phyloP scores from a whole-genome alignment of 2,797 vertebrate species.

The Rhinatrema bivittatum region DNA sequence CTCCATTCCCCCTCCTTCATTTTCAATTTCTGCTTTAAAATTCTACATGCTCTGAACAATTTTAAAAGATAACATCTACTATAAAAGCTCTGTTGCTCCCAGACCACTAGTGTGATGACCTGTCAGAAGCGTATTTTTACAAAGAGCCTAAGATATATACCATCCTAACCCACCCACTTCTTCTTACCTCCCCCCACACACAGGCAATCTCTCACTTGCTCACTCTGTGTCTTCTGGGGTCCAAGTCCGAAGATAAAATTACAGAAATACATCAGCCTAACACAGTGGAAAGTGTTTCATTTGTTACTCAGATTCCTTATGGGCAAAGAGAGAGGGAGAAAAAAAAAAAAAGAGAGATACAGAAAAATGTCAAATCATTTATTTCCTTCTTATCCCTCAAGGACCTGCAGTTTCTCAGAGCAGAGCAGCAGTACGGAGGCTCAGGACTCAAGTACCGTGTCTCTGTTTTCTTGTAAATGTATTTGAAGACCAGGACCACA shows the following conservation, averaged over 20 bases:
- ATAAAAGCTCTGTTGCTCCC: conserved; percentile 16
- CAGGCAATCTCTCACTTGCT: neutral
- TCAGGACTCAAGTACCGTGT: conserved; percentile 1
- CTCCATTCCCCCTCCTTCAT: conserved; percentile 23
- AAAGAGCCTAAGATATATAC: conserved; percentile 53
- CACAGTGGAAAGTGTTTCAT: conserved; percentile 73
- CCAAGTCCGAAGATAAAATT: conserved; percentile 68
- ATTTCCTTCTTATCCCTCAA: conserved; percentile 63
- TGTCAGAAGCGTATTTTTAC: conserved; percentile 55
- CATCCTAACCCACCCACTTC: conserved; percentile 15
- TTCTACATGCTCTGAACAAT: conserved; percentile 44
- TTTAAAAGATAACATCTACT: conserved; percentile 33
- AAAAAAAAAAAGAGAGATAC: conserved; percentile 39
- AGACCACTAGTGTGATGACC: conserved; percentile 53
- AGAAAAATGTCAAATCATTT: conserved; percentile 74
- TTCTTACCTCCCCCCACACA: conserved; percentile 19
- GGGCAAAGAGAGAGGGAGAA: conserved; percentile 65
- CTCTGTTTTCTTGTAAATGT: too few relatives aligned
- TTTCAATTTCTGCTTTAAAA: conserved; percentile 57
- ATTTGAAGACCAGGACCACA: too few relatives aligned
- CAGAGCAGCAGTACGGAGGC: conserved; percentile 18
- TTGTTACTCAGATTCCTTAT: conserved; percentile 81
- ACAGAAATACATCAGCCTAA: conserved; percentile 83
- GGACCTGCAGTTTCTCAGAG: conserved; percentile 61
- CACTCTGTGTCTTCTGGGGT: conserved; percentile 41